phyloP scores from a whole-genome alignment of 2,797 vertebrate genomes.

The Macropus fuliginosus region DNA sequence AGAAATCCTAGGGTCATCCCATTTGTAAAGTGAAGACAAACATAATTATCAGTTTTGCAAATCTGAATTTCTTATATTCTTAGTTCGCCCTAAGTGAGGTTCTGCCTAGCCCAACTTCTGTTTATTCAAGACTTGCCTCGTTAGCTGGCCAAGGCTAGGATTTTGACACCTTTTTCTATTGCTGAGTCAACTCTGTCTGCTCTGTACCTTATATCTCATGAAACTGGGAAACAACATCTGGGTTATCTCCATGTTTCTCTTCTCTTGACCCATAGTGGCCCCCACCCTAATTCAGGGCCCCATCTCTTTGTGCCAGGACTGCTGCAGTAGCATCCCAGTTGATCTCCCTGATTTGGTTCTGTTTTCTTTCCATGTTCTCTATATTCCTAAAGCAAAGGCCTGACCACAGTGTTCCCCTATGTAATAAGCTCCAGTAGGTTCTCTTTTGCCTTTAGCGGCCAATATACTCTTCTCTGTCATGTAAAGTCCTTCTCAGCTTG shows the following conservation, averaged over 20 bases:
- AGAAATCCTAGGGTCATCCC: background rate
- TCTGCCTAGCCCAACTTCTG: background rate
- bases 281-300: background rate
- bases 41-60: background rate
- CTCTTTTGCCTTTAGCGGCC: background rate
- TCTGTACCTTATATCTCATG: background rate
- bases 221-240: background rate
- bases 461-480: background rate
- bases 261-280: background rate
- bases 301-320: background rate
- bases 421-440: too few species aligned
- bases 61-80: background rate
- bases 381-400: background rate
- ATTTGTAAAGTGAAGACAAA: background rate
- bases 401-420: too few species aligned
- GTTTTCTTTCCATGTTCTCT: background rate
- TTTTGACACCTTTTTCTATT: background rate
- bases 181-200: background rate
- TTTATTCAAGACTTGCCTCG: background rate
- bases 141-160: background rate
- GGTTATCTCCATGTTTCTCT: background rate
- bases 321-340: background rate
- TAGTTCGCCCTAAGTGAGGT: background rate
- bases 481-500: background rate
- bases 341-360: background rate